A percentile compares a stretch with the other conserved stretches of the same genome.
phyloP scores from a whole-genome alignment of 2,797 vertebrate genomes.

The Ceyx erithaca region DNA sequence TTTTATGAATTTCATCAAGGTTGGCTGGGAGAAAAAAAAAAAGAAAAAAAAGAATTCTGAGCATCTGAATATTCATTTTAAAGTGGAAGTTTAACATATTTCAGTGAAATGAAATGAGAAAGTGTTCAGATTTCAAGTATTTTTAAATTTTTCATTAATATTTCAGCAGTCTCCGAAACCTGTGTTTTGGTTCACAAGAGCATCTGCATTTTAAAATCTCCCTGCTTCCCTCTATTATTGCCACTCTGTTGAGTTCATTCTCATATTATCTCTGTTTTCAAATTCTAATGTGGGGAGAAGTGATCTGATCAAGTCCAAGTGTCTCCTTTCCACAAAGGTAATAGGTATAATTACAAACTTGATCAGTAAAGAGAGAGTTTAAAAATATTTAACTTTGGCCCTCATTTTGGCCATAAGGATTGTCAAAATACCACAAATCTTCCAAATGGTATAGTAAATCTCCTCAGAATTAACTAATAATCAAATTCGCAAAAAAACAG shows the following conservation, averaged over 20 bases:
- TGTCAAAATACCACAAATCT: constrained; percentile 12
- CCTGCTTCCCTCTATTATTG: not conserved
- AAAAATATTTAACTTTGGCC: not conserved
- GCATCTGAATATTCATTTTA: constrained; percentile 40
- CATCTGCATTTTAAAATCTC: constrained; percentile 34
- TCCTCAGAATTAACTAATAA: not conserved
- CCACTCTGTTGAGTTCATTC: not conserved
- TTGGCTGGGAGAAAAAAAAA: not conserved
- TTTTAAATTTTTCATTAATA: constrained; percentile 26
- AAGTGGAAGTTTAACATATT: constrained; percentile 40
- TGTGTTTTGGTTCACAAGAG: constrained; percentile 27
- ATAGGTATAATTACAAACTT: not conserved
- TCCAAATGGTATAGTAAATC: not conserved
- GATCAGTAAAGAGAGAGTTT: not conserved
- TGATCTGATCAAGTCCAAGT: not conserved
- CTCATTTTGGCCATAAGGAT: constrained; percentile 2
- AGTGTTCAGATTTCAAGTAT: constrained; percentile 43
- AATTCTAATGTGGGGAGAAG: not conserved
- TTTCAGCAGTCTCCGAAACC: constrained; percentile 12
- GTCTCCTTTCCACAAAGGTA: not conserved
- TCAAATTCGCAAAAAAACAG: constrained; percentile 11
- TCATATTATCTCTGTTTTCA: not conserved
- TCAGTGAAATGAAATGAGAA: constrained; percentile 51
- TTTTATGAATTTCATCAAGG: constrained; percentile 48
- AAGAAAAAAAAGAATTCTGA: not conserved